Percentiles rank a stretch among this genome's conserved stretches.
phyloP scores from a whole-genome alignment of 2,888 invertebrate genomes.

The Drosophila leonis region DNA sequence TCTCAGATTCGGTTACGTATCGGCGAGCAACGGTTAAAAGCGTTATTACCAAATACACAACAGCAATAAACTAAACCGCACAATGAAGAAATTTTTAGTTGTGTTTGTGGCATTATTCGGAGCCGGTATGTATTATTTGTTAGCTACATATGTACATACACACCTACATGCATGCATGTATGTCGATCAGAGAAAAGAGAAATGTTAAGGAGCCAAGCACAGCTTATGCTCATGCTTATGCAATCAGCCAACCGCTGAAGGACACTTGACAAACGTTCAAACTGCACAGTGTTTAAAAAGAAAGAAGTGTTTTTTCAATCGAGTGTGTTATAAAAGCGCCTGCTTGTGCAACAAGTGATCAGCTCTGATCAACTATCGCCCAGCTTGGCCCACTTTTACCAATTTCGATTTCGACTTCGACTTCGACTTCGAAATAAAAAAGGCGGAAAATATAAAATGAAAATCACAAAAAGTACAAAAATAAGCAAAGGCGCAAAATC shows the following conservation, averaged over 20 bases:
- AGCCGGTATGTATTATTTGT: constrained; percentile 88
- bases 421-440: constrained; percentile 22
- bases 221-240: constrained; percentile 41
- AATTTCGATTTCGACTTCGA: constrained; percentile 19
- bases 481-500: constrained; percentile 39
- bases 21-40: constrained; percentile 50
- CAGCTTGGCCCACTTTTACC: constrained; percentile 73
- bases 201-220: constrained; percentile 19
- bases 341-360: constrained; percentile 74
- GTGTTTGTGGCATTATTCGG: constrained; percentile 89
- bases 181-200: constrained; percentile 28
- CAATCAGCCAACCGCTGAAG: constrained; percentile 58
- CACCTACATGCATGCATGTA: constrained; percentile 8
- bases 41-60: constrained; percentile 28
- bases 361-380: constrained; percentile 69
- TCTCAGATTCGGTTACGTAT: constrained; percentile 63
- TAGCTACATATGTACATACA: constrained; percentile 49
- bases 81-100: constrained; percentile 85
- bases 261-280: constrained; percentile 60
- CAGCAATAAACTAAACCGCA: constrained; percentile 72
- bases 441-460: constrained; percentile 31
- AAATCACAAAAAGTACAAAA: constrained; percentile 13
- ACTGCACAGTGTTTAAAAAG: constrained; percentile 14
- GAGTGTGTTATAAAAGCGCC: constrained; percentile 67
- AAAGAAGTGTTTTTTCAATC: constrained; percentile 52